Evolutionary conservation across 2,888 invertebrate genomes (phyloP), one percentile per base, ranked within the genome.

Genomic region (Xanthostigma xanthostigma): DNA sequence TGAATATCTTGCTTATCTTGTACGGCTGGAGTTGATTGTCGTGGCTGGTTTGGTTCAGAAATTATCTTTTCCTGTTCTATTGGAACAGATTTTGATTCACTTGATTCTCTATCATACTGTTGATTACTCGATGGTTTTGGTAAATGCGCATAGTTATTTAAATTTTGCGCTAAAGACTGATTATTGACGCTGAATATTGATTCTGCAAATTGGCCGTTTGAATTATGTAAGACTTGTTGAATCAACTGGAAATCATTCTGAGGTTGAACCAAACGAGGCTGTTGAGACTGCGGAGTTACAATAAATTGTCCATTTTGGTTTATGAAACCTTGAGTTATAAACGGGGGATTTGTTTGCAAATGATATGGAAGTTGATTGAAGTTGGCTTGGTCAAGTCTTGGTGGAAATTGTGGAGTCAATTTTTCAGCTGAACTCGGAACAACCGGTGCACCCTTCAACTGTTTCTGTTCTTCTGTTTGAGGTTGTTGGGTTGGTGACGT

Each of bases 1-100:
- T 89, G 88, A 0, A 88, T 81, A 65, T 82, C 79, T 63, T 83
- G 80, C 36, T 50, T 56, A 45, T 44, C 11, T 36, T 36, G 36
- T 35, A 60, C 58, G 1, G 58, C 39, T 17, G 40, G 14, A 38
- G 46, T 41, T 40, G 37, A 38, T 42, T 47, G 36, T 40, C 37
- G 49, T 33, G 50, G 35, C 14, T 44, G 48, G 8, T 41, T 44
- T 8, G 49, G 45, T 44, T 50, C 50, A n/a, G 49, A 42, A 37
- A 42, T 44, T 14, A 46, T 49, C 12, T 49, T 40, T 10, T 50
- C 42, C 38, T 49, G 51, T 14, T 51, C 44, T 41, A 45, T 49
- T 49, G 27, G 27, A 27, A 27, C 27, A 1, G 27, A 27, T 27
- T 27, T 27, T 27, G 27, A 27, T 27, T 27, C 44, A 50, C 49